Percentiles rank a stretch among this genome's conserved stretches.
Evolutionary conservation across 2,888 invertebrate species (phyloP).

Genomic region (Scelioninae gen. 2): DNA sequence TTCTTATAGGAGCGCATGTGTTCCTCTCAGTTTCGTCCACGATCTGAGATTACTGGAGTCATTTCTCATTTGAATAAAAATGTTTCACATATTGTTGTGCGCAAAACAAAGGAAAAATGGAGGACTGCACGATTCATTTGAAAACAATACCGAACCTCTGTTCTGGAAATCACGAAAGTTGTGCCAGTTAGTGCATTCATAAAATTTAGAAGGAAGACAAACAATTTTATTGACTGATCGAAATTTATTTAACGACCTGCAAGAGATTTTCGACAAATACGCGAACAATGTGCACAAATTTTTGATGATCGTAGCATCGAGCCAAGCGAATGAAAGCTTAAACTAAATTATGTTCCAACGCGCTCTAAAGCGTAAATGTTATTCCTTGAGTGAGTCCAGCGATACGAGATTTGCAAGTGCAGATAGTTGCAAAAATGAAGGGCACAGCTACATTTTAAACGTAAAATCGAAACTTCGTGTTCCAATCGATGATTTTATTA

Average conservation of each 20-base stretch:
- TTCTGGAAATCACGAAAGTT: constrained; percentile 54
- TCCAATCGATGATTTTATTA: background rate
- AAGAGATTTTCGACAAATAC: constrained; percentile 52
- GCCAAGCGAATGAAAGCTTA: constrained; percentile 61
- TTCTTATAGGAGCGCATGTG: no score
- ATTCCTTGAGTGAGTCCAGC: constrained; percentile 38
- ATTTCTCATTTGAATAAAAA: constrained; percentile 60
- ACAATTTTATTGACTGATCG: constrained; percentile 17
- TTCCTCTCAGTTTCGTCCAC: no score
- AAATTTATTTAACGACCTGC: constrained; percentile 11
- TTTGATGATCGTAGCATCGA: constrained; percentile 56
- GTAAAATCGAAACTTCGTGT: constrained; percentile 14
- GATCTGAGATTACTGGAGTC: no score
- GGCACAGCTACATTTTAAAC: constrained; percentile 11
- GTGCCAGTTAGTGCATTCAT: constrained; percentile 55
- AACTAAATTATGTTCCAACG: constrained; percentile 60
- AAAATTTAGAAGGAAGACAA: background rate
- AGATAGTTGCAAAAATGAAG: constrained; percentile 24
- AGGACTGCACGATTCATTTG: constrained; percentile 25
- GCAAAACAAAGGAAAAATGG: constrained; percentile 53
- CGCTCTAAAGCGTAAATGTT: constrained; percentile 59
- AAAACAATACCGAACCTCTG: constrained; percentile 51
- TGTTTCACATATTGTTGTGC: constrained; percentile 39
- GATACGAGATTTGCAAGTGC: constrained; percentile 33
- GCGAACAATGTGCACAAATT: constrained; percentile 58